Conservation (phyloP, 2,888 invertebrate species). For the Microctonus hyperodae region DNA sequence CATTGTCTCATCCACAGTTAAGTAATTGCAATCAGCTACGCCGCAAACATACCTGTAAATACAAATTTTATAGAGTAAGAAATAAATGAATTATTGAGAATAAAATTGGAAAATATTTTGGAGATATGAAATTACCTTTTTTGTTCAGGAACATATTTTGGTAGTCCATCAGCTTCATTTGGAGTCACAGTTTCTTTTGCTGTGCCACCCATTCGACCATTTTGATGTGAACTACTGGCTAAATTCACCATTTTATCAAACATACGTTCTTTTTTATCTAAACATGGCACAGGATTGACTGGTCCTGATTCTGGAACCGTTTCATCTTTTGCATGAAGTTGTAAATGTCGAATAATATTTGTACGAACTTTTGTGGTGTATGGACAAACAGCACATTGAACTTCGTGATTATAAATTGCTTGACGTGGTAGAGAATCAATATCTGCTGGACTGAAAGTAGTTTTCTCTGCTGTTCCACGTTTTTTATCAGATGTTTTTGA, state of each 20-base stretch:
- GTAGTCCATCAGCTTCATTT: constrained; percentile 48
- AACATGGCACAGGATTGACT: constrained; percentile 82
- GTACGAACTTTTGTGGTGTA: constrained; percentile 75
- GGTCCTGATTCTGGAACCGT: constrained; percentile 74
- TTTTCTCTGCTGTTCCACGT: constrained; percentile 40
- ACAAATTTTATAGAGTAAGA: not conserved
- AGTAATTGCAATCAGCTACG: constrained; percentile 73
- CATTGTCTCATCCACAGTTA: constrained; percentile 76
- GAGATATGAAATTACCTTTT: constrained; percentile 48
- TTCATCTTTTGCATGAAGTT: constrained; percentile 70
- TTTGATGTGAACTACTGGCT: constrained; percentile 73
- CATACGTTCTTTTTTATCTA: constrained; percentile 79
- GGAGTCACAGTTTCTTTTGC: constrained; percentile 44
- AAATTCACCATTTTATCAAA: constrained; percentile 87
- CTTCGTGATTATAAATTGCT: constrained; percentile 69
- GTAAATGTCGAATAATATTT: constrained; percentile 77
- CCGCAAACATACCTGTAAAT: constrained; percentile 74
- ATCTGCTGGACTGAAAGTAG: constrained; percentile 68
- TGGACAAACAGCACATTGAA: constrained; percentile 73
- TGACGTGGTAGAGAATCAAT: constrained; percentile 71
- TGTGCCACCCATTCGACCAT: constrained; percentile 61
- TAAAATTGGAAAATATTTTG: not conserved
- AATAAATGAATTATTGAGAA: not conserved
- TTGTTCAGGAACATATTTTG: constrained; percentile 59
- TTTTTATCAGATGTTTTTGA: constrained; percentile 22